These are phyloP conservation scores for Gracilinanus agilis DNA, from an alignment of 2,113 vertebrate species.

Conservation along the genomic window DNA sequence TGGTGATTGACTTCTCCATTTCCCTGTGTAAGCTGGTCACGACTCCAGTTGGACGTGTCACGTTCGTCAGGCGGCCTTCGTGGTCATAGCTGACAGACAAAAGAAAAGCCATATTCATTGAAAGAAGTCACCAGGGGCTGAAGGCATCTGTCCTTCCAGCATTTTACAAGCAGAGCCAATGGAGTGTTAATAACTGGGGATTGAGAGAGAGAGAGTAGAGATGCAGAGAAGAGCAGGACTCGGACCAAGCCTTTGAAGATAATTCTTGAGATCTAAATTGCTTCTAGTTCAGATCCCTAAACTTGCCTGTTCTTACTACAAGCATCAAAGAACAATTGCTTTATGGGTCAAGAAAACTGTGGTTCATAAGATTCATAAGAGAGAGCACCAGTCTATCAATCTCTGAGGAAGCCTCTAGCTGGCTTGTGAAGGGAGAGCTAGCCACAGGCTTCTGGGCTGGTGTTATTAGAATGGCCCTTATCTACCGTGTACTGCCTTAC, in stretches of 20 bases:
- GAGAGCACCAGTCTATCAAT: neutral
- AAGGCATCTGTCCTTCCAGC: neutral
- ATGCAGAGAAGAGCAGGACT: neutral
- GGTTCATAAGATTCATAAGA: neutral
- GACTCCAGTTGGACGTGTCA: slow-evolving; percentile 98
- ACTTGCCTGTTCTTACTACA: neutral
- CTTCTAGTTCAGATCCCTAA: neutral
- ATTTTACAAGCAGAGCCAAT: neutral
- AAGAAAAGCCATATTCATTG: slow-evolving; percentile 31
- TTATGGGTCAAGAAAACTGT: neutral
- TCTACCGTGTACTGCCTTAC: neutral
- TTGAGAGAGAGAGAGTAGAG: neutral
- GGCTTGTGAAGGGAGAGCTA: neutral
- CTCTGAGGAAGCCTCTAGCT: neutral
- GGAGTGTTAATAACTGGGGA: neutral
- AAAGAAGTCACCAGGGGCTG: neutral
- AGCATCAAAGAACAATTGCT: neutral
- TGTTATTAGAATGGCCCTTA: neutral
- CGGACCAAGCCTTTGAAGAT: neutral
- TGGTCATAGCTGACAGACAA: slow-evolving; percentile 94
- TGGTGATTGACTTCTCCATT: slow-evolving; percentile 98
- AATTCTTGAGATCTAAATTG: neutral
- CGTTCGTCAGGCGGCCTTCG: slow-evolving; percentile 97
- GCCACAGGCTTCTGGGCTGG: neutral
- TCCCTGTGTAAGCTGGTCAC: slow-evolving; percentile 98